These are phyloP conservation scores for Myotis vivesi DNA, from an alignment of 2,797 vertebrate species.

Conservation along the genomic window DNA sequence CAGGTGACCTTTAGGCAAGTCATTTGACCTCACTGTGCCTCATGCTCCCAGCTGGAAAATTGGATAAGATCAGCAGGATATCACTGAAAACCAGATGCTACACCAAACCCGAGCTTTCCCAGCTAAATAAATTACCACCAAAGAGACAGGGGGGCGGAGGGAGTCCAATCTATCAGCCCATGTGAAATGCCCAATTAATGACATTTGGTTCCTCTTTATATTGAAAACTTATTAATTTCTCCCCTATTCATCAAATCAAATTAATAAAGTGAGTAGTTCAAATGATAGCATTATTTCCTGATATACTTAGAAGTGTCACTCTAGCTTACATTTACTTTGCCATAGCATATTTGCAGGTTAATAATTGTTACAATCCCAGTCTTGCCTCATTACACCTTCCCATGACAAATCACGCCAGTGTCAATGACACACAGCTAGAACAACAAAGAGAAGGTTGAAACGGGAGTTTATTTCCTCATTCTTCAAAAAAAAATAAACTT, in stretches of 20 bases:
- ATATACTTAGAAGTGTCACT: constrained; percentile 56
- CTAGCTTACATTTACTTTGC: constrained; percentile 52
- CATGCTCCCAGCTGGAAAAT: constrained; percentile 71
- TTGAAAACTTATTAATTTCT: constrained; percentile 63
- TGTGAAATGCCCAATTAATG: constrained; percentile 70
- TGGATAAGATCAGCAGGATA: constrained; percentile 75
- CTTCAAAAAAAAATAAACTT: constrained; percentile 68
- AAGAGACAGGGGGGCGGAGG: constrained; percentile 13
- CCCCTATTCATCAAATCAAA: constrained; percentile 35
- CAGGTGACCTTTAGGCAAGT: constrained; percentile 63
- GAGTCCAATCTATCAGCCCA: not conserved
- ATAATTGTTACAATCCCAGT: constrained; percentile 70
- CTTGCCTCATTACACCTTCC: constrained; percentile 80
- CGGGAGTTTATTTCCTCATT: constrained; percentile 67
- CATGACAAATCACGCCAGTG: constrained; percentile 75
- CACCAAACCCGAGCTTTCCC: constrained; percentile 65
- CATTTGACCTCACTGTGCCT: constrained; percentile 67
- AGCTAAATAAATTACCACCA: constrained; percentile 73
- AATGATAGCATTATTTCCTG: constrained; percentile 53
- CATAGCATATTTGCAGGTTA: constrained; percentile 62
- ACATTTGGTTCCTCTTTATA: constrained; percentile 62
- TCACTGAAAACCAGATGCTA: constrained; percentile 74
- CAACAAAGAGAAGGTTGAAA: constrained; percentile 69
- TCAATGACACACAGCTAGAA: constrained; percentile 70
- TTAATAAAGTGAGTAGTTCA: constrained; percentile 56